Evolutionary conservation across 2,888 invertebrate genomes (phyloP).

Genomic region (Brachypterus glaber): DNA sequence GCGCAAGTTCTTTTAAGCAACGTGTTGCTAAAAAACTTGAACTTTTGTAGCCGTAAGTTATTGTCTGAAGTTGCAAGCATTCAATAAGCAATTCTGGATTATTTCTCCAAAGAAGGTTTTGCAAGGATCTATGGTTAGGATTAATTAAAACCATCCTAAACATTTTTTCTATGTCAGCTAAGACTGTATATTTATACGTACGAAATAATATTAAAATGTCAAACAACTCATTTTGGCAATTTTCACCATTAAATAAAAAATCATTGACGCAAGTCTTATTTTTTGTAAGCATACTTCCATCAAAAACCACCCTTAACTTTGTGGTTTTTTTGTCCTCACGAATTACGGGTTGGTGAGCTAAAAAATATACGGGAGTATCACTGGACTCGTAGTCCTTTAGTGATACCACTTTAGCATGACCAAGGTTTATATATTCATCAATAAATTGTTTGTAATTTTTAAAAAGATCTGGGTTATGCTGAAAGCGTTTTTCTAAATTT

Average conservation of each 20-base stretch:
- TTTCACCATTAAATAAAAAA: constrained; percentile 12
- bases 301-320: constrained; percentile 16
- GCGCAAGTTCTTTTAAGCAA: constrained; percentile 13
- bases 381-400: not conserved
- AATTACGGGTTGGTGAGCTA: constrained; percentile 17
- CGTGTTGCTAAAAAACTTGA: constrained; percentile 14
- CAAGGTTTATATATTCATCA: constrained; percentile 12
- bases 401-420: constrained; percentile 11
- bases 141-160: constrained; percentile 12
- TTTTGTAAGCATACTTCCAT: constrained; percentile 17
- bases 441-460: constrained; percentile 13
- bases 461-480: constrained; percentile 11
- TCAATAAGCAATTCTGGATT: constrained; percentile 2
- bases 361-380: constrained; percentile 8
- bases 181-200: constrained; percentile 12
- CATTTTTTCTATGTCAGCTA: constrained; percentile 17
- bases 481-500: constrained; percentile 12
- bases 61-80: constrained; percentile 13
- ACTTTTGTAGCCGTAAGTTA: constrained; percentile 15
- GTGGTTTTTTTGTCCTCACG: constrained; percentile 15
- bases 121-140: constrained; percentile 10
- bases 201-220: constrained; percentile 16
- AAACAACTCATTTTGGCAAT: constrained; percentile 14
- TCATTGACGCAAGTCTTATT: constrained; percentile 15
- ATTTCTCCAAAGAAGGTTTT: constrained; percentile 17